Evolutionary conservation across 1,140 invertebrate genomes (phyloP).

Genomic region (Drosophila ananassae): DNA sequence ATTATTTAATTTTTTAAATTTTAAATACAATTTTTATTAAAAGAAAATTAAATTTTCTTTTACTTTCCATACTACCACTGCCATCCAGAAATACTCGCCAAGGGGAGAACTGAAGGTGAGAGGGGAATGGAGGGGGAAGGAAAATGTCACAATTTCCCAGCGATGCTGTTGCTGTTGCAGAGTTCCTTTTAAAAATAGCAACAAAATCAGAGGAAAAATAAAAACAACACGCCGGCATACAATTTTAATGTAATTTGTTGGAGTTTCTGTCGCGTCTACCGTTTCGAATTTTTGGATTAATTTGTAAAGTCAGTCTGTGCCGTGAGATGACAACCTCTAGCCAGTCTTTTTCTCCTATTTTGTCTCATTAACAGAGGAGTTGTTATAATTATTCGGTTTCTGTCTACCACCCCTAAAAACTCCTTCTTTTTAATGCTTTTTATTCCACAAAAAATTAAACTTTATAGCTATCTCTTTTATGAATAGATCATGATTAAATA

Average conservation of each 20-base stretch:
- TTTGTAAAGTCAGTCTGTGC: slow-evolving; percentile 68
- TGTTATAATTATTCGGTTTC: slow-evolving; percentile 51
- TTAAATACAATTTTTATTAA: neutral
- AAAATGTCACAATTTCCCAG: slow-evolving; percentile 76
- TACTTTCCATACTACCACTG: slow-evolving; percentile 12
- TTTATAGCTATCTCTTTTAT: neutral
- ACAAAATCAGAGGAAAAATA: slow-evolving; percentile 36
- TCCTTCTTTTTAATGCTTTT: slow-evolving; percentile 15
- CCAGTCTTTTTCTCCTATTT: slow-evolving; percentile 8
- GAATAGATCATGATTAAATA: neutral
- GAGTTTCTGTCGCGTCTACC: slow-evolving; percentile 61
- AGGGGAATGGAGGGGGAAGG: slow-evolving; percentile 39
- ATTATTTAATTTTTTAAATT: no score
- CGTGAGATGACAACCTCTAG: slow-evolving; percentile 14
- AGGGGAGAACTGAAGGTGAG: slow-evolving; percentile 12
- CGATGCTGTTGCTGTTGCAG: slow-evolving; percentile 22
- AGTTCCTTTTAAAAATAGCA: slow-evolving; percentile 63
- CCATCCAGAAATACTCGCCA: slow-evolving; percentile 31
- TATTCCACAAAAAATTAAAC: neutral
- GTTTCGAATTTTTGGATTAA: slow-evolving; percentile 76
- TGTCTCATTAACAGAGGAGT: slow-evolving; percentile 12
- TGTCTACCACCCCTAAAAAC: slow-evolving; percentile 19
- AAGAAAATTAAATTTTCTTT: slow-evolving; percentile 1
- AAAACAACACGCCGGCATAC: slow-evolving; percentile 31
- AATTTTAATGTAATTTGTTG: slow-evolving; percentile 71